A percentile compares a stretch with the other conserved stretches of the same genome.
phyloP scores from a whole-genome alignment of 2,888 invertebrate genomes.

The Zaprionus bogoriensis region DNA sequence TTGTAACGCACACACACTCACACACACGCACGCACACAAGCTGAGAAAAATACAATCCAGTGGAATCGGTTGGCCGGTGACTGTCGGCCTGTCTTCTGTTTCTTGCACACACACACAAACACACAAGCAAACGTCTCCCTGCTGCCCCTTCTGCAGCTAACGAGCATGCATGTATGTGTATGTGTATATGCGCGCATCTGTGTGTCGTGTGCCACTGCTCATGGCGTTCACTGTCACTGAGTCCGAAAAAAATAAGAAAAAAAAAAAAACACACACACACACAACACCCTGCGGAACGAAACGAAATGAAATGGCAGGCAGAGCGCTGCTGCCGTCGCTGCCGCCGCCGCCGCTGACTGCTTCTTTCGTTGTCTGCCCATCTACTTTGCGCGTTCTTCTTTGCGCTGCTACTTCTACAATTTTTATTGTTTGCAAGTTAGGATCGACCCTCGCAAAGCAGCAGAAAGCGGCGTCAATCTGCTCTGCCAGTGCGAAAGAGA shows the following conservation, averaged over 20 bases:
- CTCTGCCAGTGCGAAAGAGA: not conserved
- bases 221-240: slow-evolving; percentile 62
- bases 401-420: slow-evolving; percentile 40
- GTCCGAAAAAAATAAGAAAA: slow-evolving; percentile 41
- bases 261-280: slow-evolving; percentile 27
- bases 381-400: slow-evolving; percentile 27
- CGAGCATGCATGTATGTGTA: slow-evolving; percentile 22
- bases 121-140: no score
- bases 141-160: no score
- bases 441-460: slow-evolving; percentile 1
- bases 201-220: slow-evolving; percentile 68
- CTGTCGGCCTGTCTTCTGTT: slow-evolving; percentile 51
- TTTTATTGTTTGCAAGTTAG: slow-evolving; percentile 49
- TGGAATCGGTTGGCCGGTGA: slow-evolving; percentile 58
- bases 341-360: slow-evolving; percentile 3
- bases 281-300: slow-evolving; percentile 60
- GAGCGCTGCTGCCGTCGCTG: slow-evolving; percentile 22
- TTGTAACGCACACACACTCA: slow-evolving; percentile 49
- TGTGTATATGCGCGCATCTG: slow-evolving; percentile 25
- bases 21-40: slow-evolving; percentile 22
- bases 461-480: slow-evolving; percentile 2
- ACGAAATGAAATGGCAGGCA: slow-evolving; percentile 63
- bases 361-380: not conserved
- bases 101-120: slow-evolving; percentile 41
- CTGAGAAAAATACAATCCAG: slow-evolving; percentile 54